These are phyloP conservation scores for Sebastes cheni DNA, from an alignment of 2,797 vertebrate genomes.

Conservation along the genomic window DNA sequence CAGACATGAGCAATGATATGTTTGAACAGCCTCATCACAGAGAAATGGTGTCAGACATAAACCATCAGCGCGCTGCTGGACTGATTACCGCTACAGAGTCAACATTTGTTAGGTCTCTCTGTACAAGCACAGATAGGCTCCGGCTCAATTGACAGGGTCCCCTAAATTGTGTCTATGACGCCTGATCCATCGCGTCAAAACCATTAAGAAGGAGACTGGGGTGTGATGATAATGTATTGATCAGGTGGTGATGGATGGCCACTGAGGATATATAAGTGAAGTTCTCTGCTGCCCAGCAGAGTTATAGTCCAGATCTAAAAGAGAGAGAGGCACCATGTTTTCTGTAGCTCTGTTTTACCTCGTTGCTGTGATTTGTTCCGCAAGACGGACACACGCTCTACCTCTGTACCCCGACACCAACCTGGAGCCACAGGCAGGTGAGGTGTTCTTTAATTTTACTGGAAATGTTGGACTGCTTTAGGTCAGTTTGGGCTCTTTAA, in stretches of 20 bases:
- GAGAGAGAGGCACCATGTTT: constrained; percentile 74
- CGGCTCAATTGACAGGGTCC: constrained; percentile 75
- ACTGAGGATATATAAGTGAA: constrained; percentile 78
- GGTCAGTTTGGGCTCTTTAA: background rate
- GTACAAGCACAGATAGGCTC: constrained; percentile 86
- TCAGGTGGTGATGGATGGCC: constrained; percentile 79
- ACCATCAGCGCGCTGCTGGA: constrained; percentile 54
- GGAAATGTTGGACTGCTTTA: background rate
- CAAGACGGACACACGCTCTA: constrained; percentile 68
- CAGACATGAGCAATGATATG: constrained; percentile 57
- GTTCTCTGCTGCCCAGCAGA: constrained; percentile 27
- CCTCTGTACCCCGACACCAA: constrained; percentile 79
- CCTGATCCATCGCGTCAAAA: constrained; percentile 74
- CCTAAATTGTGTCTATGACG: constrained; percentile 80
- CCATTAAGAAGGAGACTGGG: constrained; percentile 80
- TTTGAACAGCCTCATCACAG: constrained; percentile 46
- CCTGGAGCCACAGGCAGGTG: constrained; percentile 80
- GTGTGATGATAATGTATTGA: constrained; percentile 84
- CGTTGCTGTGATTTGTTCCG: constrained; percentile 75
- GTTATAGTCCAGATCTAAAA: constrained; percentile 39
- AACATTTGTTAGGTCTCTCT: constrained; percentile 86
- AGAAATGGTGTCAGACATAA: constrained; percentile 63
- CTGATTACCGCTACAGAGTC: constrained; percentile 74
- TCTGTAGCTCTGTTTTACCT: constrained; percentile 77
- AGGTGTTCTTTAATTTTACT: constrained; percentile 11